Base-by-base conservation (phyloP, 2,113 vertebrate species). In the Syngnathus typhle region DNA sequence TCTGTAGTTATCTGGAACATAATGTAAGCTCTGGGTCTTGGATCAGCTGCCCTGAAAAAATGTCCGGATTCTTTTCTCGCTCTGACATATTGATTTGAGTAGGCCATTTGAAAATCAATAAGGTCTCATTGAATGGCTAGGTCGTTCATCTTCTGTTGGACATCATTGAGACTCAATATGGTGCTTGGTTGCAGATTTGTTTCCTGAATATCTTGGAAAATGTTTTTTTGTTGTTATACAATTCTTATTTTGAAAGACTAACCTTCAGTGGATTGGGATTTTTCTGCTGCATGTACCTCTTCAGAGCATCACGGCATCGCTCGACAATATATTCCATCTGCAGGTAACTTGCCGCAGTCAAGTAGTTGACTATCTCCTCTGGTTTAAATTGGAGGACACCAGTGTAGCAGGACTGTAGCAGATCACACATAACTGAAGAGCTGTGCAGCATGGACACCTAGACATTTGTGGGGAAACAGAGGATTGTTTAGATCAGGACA, bases 291-390 rank as follows among this genome's bases (percentile, higher is more conserved):
- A 96, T 90, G 71, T 95, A 94, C 46, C 94, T 93, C 27, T 92
- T 92, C 55, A 98, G 75, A 0, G 94, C 94, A 0, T 93, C 92
- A 7, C 94, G 72, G 81, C 95, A 97, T 6, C 93, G 92, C 87
- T 95, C 94, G 63, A 98, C 95, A 39, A 98, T 94, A 36, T 95
- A 93, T 71, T 98, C 95, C 95, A 98, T 96, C 79, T 96, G 95
- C 51, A 98, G 85, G 85, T 96, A 98, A 60, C 95, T 96, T 68
- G 95, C 95, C 0, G 95, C 94, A 0, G 94, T 96, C 74, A 98
- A 77, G 78, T 96, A 98, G 80, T 95, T 95, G n/a, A 96, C 93
- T 0, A 96, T 92, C 56, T 96, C 94, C 60, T 93, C 87, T 32
- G 94, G 90, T 0, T 91, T 91, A 47, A 98, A 96, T 72, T 96